Evolutionary conservation across 1,140 invertebrate genomes (phyloP), one percentile per base, ranked within the genome.

Genomic region (Mylabris phalerata): DNA sequence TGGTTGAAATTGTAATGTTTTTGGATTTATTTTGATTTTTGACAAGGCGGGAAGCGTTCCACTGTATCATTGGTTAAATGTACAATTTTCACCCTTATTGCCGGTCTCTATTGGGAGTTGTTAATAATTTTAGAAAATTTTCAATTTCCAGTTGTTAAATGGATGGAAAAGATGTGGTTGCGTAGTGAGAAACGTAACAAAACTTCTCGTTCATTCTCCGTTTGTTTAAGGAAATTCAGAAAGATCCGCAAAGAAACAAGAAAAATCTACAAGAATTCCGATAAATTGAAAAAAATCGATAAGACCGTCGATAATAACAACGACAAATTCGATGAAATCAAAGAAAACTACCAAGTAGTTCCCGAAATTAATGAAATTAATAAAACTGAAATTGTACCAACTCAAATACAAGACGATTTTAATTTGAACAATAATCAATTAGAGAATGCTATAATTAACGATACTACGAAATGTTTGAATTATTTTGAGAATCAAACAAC

Each of bases 291-390:
- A 24, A 59, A 57, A 58, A 65, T 45, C 50, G 44, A 55, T 55
- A 56, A 46, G 24, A 55, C 24, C 3, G 10, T 7, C 39, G 58
- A 48, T 13, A 25, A 27, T 56, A 51, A 57, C 47, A 65, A 55
- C 43, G 43, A 26, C n/a, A 38, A 48, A 47, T 40, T 55, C 11
- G 67, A 68, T 13, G 66, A 71, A 59, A 65, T 66, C 44, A 72
- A 71, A 59, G 70, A 71, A 60, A 69, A 71, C 48, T 68, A 67
- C 39, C 69, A 71, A 62, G 51, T 72, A 19, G 69, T 72, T 44
- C 71, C 71, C 46, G 65, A 72, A 50, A 42, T 42, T 42, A n/a
- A 9, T 10, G 41, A 47, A 47, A 25, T 19, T 19, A 2, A 19
- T 19, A 19, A 19, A 19, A 19, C 19, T 1, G 19, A 19, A 19